Conservation (phyloP, 2,113 vertebrate genomes). For the Stegostoma tigrinum region DNA sequence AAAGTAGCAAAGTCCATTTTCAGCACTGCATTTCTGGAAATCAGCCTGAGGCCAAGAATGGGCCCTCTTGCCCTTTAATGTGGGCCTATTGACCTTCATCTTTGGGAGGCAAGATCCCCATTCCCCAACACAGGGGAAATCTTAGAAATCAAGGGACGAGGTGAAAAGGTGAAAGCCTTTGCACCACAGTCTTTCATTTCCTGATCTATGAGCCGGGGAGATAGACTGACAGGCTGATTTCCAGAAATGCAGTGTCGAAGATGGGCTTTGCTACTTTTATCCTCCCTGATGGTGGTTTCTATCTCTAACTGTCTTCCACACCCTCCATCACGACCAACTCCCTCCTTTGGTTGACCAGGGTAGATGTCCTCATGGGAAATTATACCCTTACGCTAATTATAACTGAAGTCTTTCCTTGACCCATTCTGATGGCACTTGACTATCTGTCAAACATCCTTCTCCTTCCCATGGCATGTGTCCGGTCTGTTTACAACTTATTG, state of each 20-base stretch:
- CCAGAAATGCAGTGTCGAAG: background rate
- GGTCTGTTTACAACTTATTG: background rate
- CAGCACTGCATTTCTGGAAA: too few relatives aligned
- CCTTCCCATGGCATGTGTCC: background rate
- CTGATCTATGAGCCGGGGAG: too few relatives aligned
- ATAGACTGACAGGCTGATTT: background rate
- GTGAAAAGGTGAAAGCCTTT: background rate
- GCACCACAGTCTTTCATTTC: background rate
- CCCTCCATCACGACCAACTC: background rate
- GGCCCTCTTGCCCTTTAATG: background rate
- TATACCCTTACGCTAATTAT: background rate
- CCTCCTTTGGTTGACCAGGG: background rate
- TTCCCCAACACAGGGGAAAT: background rate
- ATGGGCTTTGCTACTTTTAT: background rate
- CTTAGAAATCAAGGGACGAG: background rate
- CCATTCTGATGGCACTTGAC: background rate
- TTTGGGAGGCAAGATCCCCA: background rate
- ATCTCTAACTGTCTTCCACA: background rate
- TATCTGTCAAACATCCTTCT: background rate
- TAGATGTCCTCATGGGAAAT: background rate
- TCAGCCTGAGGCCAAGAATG: background rate
- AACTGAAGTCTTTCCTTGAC: background rate
- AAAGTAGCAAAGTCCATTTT: too few relatives aligned
- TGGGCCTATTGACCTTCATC: background rate
- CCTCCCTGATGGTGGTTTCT: background rate